phyloP scores from a whole-genome alignment of 2,113 vertebrate genomes.

The Oreotrochilus melanogaster region DNA sequence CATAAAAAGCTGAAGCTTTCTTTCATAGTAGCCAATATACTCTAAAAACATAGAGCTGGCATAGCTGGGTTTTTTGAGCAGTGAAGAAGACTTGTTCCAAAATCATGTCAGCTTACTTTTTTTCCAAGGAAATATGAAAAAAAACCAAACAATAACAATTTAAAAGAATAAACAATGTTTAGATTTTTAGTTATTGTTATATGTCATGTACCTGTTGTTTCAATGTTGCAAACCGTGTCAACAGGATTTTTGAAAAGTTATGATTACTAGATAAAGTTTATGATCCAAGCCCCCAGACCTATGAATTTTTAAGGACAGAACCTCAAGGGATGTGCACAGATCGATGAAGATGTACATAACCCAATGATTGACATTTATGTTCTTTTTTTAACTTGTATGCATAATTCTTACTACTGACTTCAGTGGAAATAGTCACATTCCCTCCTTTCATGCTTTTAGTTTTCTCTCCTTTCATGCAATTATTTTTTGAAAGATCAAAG shows the following conservation, averaged over 20 bases:
- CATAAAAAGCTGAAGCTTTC: not conserved
- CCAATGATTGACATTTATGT: constrained; percentile 35
- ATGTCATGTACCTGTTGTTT: not conserved
- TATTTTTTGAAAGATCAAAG: constrained; percentile 62
- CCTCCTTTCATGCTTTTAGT: constrained; percentile 30
- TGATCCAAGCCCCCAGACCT: not conserved
- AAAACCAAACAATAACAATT: not conserved
- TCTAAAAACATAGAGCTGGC: not conserved
- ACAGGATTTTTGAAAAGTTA: not conserved
- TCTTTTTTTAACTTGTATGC: constrained; percentile 14
- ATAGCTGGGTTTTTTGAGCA: not conserved
- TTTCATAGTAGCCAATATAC: not conserved
- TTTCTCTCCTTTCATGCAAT: constrained; percentile 28
- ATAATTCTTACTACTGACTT: constrained; percentile 37
- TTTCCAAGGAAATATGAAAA: not conserved
- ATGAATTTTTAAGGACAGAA: constrained; percentile 52
- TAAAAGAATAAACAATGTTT: not conserved
- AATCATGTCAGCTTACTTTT: not conserved
- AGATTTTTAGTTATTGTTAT: not conserved
- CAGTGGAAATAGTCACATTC: constrained; percentile 38
- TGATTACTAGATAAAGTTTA: constrained; percentile 37
- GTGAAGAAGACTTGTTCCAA: not conserved
- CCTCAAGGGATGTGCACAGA: not conserved
- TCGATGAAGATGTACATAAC: constrained; percentile 23
- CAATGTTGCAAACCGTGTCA: not conserved